Conservation (phyloP, 2,888 invertebrate genomes). For the Neocrepidodera transversa region DNA sequence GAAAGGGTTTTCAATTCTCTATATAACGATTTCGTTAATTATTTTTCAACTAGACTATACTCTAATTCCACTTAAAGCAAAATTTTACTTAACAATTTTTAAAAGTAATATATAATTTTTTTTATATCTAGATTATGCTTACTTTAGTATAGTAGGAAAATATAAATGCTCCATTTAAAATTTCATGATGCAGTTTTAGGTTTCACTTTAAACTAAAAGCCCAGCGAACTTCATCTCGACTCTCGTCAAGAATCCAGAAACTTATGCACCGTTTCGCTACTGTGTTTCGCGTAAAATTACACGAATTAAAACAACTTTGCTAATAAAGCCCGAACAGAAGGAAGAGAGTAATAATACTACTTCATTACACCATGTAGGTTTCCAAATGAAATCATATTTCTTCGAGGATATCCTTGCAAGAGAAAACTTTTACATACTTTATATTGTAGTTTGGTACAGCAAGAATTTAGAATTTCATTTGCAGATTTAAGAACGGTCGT, state of each 20-base stretch:
- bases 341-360: constrained; percentile 28
- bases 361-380: constrained; percentile 29
- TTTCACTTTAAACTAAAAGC: constrained; percentile 9
- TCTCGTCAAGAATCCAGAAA: constrained; percentile 7
- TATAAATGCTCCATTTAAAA: neutral
- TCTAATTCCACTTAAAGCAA: too few relatives aligned
- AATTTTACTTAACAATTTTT: too few relatives aligned
- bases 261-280: constrained; percentile 15
- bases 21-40: too few relatives aligned
- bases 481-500: too few relatives aligned
- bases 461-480: neutral
- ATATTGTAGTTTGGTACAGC: constrained; percentile 21
- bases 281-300: constrained; percentile 20
- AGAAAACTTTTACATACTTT: constrained; percentile 28
- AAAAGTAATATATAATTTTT: too few relatives aligned
- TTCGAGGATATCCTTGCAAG: constrained; percentile 6
- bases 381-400: constrained; percentile 28
- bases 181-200: neutral
- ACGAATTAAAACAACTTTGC: constrained; percentile 30
- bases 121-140: too few relatives aligned
- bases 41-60: too few relatives aligned
- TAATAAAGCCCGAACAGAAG: constrained; percentile 29
- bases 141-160: too few relatives aligned
- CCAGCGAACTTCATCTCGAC: neutral
- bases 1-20: too few relatives aligned